Percentiles rank a stretch among this genome's conserved stretches.
These are phyloP conservation scores for Rafetus swinhoei DNA, from an alignment of 2,113 vertebrate species.

Conservation along the genomic window DNA sequence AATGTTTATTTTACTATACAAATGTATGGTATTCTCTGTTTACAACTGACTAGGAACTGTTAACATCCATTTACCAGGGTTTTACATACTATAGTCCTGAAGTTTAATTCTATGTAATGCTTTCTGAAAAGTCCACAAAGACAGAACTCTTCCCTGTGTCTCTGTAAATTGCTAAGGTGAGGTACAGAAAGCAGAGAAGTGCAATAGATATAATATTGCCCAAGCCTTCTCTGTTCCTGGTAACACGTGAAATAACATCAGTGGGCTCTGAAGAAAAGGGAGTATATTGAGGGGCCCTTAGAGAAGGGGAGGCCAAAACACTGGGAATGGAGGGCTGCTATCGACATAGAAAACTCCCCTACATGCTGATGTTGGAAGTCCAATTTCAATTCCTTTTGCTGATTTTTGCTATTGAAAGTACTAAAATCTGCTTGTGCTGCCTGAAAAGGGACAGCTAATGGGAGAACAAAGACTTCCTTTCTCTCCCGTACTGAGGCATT, in stretches of 20 bases:
- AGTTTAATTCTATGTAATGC: not conserved
- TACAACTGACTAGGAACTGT: not conserved
- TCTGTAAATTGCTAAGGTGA: not conserved
- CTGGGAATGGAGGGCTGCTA: not conserved
- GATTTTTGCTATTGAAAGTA: not conserved
- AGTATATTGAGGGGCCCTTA: not conserved
- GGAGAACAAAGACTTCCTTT: not conserved
- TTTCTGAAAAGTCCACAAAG: not conserved
- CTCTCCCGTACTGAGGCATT: not conserved
- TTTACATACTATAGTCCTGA: not conserved
- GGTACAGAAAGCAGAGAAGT: not conserved
- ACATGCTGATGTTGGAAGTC: rapidly evolving
- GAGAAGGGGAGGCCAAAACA: not conserved
- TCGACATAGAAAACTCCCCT: not conserved
- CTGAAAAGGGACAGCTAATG: not conserved
- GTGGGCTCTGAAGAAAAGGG: not conserved
- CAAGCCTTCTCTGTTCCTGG: not conserved
- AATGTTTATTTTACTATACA: not conserved
- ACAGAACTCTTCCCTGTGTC: not conserved
- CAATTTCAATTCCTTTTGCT: not conserved
- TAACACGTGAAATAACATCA: not conserved
- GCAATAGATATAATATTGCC: not conserved
- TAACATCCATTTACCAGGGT: not conserved
- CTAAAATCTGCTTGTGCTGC: not conserved
- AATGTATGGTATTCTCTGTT: not conserved